Evolutionary conservation across 2,888 invertebrate genomes (phyloP), one percentile per base, ranked within the genome.

Genomic region (Nymphalis urticae): DNA sequence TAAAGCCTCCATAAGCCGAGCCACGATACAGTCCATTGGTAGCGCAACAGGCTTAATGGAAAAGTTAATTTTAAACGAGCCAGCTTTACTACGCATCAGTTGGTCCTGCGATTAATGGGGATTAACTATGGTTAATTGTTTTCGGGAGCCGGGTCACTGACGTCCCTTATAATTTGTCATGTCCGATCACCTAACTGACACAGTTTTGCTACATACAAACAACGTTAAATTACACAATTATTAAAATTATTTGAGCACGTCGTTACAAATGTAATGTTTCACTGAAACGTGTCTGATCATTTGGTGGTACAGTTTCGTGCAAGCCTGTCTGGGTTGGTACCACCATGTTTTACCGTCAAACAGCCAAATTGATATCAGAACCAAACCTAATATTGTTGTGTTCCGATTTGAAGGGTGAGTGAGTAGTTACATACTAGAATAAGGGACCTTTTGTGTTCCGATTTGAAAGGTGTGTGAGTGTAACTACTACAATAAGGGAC

Each of bases 31-130:
- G 53, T 60, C 64, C 70, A 72, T 73, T 68, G 68, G 62, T 66
- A 64, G 69, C 48, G 69, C 70, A 72, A 69, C 63, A 66, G 68
- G 73, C 70, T 67, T 75, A 73, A 72, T 75, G 70, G 75, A 70
- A 74, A 73, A 75, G 75, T 73, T 74, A 74, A 75, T 73, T 75
- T 72, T 73, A 70, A 70, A 71, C 75, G 72, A 71, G 72, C 68
- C 72, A 69, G 71, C 72, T 71, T 64, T 67, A 71, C 71, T 71
- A 68, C 69, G 70, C 68, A 70, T 69, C 72, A 70, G 70, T 70
- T 70, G 70, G 61, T 60, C 64, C 60, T 62, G 68, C 68, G 72
- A 73, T 73, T 73, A 73, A 72, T 71, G 66, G 62, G 62, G 71
- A 73, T 73, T 73, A 69, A 71, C 66, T 71, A 71, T 72, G 66